Percentiles rank a stretch among this genome's conserved stretches.
phyloP scores from a whole-genome alignment of 1,140 invertebrate genomes.

The Branchinecta lindahli region DNA sequence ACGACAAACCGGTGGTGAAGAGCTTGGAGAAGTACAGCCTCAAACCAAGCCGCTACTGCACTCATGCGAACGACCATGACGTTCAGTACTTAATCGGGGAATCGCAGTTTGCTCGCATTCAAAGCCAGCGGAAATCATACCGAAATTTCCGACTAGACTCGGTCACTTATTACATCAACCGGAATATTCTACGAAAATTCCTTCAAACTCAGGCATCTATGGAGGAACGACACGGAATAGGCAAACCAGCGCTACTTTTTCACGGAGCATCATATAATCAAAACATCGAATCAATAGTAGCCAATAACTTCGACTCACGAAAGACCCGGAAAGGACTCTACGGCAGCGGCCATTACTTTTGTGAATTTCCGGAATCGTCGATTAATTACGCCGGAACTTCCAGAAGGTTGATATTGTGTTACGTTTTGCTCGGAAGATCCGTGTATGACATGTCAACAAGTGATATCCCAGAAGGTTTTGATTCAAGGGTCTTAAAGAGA shows the following conservation, averaged over 20 bases:
- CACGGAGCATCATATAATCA: not conserved
- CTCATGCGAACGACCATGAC: not conserved
- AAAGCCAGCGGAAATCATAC: not conserved
- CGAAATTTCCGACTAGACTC: not conserved
- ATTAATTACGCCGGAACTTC: slow-evolving; percentile 1
- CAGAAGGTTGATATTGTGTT: not conserved
- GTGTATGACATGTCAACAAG: not conserved
- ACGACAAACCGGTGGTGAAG: not conserved
- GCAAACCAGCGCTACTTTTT: not conserved
- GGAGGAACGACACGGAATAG: not conserved
- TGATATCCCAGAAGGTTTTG: not conserved
- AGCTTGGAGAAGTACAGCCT: not conserved
- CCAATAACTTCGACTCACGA: not conserved
- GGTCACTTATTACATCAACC: not conserved
- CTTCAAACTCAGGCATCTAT: not conserved
- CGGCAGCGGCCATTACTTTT: not conserved
- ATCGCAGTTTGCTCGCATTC: not conserved
- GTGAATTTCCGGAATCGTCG: not conserved
- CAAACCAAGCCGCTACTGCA: not conserved
- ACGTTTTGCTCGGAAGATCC: not conserved
- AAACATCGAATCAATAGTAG: not conserved
- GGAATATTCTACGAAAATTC: not conserved
- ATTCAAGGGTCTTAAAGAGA: not conserved
- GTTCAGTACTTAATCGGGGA: not conserved
- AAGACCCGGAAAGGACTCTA: not conserved